These are phyloP conservation scores for Asobara japonica DNA, from an alignment of 1,140 invertebrate species.

Conservation along the genomic window DNA sequence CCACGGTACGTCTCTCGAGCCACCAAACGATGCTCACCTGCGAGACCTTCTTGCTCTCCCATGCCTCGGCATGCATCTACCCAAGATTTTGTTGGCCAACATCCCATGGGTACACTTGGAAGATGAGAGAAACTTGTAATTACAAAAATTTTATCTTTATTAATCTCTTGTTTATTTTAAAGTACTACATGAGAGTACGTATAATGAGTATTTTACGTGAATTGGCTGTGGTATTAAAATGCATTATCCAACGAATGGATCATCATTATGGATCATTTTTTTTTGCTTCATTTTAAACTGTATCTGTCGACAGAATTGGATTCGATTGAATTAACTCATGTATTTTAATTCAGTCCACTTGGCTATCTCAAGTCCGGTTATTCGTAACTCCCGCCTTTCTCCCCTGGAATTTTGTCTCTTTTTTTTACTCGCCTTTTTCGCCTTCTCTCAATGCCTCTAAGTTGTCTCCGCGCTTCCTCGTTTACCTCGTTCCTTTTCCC, in stretches of 20 bases:
- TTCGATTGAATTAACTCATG: neutral
- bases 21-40: slow-evolving; percentile 10
- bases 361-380: slow-evolving; percentile 29
- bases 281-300: neutral
- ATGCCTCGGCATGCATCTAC: slow-evolving; percentile 13
- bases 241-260: neutral
- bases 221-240: neutral
- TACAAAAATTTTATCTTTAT: slow-evolving; percentile 13
- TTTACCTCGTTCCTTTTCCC: slow-evolving; percentile 1
- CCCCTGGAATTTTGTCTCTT: slow-evolving; percentile 22
- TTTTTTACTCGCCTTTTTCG: neutral
- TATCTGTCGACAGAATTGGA: neutral
- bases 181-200: neutral
- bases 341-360: slow-evolving; percentile 24
- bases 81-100: slow-evolving; percentile 26
- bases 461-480: slow-evolving; percentile 7
- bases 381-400: slow-evolving; percentile 32
- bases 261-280: neutral
- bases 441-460: neutral
- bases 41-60: slow-evolving; percentile 14
- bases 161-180: slow-evolving; percentile 9
- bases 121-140: neutral
- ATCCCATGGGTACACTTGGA: neutral
- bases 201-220: neutral
- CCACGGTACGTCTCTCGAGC: neutral